These are phyloP conservation scores for Elysia crispata DNA, from an alignment of 2,888 invertebrate genomes.

Conservation along the genomic window DNA sequence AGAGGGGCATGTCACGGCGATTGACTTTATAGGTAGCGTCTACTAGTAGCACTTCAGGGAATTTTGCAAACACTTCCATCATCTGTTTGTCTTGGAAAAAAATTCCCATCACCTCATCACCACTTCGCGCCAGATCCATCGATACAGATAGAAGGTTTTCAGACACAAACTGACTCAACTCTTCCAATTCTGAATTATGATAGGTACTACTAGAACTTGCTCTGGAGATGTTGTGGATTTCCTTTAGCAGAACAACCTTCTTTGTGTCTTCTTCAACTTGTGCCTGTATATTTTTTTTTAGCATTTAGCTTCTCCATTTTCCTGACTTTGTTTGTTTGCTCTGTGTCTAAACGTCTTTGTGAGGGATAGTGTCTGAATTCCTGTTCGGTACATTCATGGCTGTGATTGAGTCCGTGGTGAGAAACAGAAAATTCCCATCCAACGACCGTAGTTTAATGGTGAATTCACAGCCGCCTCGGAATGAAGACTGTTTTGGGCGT, in stretches of 20 bases:
- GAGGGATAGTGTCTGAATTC: slow-evolving; percentile 4
- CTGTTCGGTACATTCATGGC: not conserved
- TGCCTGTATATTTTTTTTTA: not conserved
- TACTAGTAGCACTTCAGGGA: slow-evolving; percentile 4
- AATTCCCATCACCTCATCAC: not conserved
- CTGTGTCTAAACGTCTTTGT: not conserved
- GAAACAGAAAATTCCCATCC: not conserved
- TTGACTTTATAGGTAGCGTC: not conserved
- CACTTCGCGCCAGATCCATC: not conserved
- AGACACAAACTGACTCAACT: not conserved
- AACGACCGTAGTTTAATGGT: not conserved
- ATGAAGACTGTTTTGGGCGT: slow-evolving; percentile 1
- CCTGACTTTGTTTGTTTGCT: not conserved
- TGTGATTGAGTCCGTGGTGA: not conserved
- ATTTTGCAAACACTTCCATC: not conserved
- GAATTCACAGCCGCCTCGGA: not conserved
- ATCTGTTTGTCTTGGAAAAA: slow-evolving; percentile 4
- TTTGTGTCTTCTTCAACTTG: slow-evolving; percentile 1
- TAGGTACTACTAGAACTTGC: not conserved
- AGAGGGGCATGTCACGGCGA: slow-evolving; percentile 1
- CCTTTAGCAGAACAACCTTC: slow-evolving; percentile 3
- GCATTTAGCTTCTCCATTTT: not conserved
- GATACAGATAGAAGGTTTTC: not conserved
- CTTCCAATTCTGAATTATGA: not conserved
- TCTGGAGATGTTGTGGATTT: not conserved